Percentiles rank a stretch among this genome's conserved stretches.
These are phyloP conservation scores for Genyomyrus donnyi DNA, from an alignment of 2,113 vertebrate species.

Conservation along the genomic window DNA sequence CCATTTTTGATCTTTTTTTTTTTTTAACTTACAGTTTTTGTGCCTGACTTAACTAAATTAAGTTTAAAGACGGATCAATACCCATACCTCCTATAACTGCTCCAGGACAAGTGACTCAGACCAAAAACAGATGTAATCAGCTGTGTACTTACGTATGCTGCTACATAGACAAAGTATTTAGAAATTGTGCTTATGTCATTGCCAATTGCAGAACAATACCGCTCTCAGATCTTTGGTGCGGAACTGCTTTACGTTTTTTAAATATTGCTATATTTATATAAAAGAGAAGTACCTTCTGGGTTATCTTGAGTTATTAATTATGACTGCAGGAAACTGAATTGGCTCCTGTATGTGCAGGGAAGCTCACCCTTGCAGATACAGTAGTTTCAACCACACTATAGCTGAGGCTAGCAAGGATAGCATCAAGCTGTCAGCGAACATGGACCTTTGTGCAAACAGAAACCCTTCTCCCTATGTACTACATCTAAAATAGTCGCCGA, in stretches of 20 bases:
- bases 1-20: background rate
- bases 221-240: background rate
- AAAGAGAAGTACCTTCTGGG: background rate
- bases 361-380: background rate
- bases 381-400: background rate
- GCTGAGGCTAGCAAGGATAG: background rate
- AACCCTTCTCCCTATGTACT: background rate
- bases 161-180: background rate
- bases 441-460: background rate
- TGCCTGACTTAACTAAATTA: background rate
- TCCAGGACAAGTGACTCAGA: background rate
- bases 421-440: background rate
- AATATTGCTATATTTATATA: background rate
- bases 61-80: background rate
- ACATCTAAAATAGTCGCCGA: background rate
- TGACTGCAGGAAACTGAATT: background rate
- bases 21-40: background rate
- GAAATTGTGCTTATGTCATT: background rate
- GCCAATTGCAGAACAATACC: background rate
- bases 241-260: background rate
- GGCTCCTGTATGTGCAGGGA: background rate
- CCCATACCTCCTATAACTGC: background rate
- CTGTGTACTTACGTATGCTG: background rate
- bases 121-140: background rate
- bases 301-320: background rate